Percentiles rank a stretch among this genome's conserved stretches.
Evolutionary conservation across 2,888 invertebrate genomes (phyloP).

Genomic region (Lasioglossum leucozonium): DNA sequence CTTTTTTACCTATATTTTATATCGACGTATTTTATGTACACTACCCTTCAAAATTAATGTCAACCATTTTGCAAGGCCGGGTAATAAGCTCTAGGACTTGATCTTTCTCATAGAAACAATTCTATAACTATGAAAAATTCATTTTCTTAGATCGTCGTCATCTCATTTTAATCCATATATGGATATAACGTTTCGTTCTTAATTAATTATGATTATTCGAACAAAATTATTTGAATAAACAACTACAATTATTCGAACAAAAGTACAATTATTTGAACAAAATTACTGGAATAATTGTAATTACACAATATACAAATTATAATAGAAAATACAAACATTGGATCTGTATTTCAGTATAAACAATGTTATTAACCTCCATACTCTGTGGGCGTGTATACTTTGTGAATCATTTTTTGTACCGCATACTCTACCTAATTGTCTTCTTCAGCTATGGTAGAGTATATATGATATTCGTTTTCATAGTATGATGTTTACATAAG

Average conservation of each 20-base stretch:
- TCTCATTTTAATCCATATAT: constrained; percentile 4
- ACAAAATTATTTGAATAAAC: background rate
- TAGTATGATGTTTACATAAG: too few species aligned
- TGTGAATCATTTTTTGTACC: too few species aligned
- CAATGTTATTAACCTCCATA: background rate
- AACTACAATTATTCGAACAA: background rate
- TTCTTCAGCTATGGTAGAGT: too few species aligned
- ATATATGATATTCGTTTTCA: too few species aligned
- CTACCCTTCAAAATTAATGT: background rate
- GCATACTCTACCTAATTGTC: too few species aligned
- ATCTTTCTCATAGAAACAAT: constrained; percentile 10
- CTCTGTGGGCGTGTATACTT: too few species aligned
- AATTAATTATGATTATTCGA: background rate
- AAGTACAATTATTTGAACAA: too few species aligned
- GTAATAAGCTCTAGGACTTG: constrained; percentile 14
- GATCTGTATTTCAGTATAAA: background rate
- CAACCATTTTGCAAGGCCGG: constrained; percentile 21
- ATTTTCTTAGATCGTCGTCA: background rate
- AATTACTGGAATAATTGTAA: background rate
- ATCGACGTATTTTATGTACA: background rate
- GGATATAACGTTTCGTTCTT: background rate
- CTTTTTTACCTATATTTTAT: background rate
- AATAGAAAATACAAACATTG: background rate
- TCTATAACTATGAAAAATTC: background rate
- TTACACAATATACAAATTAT: background rate